Percentiles rank a stretch among this genome's conserved stretches.
phyloP scores from a whole-genome alignment of 1,140 invertebrate genomes.

The Colletes latitarsis region DNA sequence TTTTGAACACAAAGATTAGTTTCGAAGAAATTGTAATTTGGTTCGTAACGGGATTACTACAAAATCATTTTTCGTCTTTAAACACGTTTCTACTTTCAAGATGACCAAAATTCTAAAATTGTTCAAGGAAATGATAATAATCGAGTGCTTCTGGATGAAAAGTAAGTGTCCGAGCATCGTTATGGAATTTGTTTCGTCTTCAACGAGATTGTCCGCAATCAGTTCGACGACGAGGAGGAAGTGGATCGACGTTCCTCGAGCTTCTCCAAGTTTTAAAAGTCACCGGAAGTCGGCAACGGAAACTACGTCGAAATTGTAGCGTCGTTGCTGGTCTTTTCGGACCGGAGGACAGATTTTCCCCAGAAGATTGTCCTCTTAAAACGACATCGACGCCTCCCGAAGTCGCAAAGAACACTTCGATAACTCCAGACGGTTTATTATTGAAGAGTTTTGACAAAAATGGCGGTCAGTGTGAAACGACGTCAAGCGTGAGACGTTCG shows the following conservation, averaged over 20 bases:
- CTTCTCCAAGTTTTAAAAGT: conserved; percentile 1
- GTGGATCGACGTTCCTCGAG: background rate
- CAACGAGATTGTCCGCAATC: conserved; percentile 5
- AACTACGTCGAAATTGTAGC: conserved; percentile 21
- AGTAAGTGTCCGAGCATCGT: background rate
- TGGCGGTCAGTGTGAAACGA: background rate
- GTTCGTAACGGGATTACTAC: too few relatives aligned
- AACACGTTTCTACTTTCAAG: too few relatives aligned
- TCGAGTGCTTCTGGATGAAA: background rate
- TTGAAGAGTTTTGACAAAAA: conserved; percentile 39
- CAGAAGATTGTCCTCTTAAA: conserved; percentile 45
- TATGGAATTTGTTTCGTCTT: conserved; percentile 2
- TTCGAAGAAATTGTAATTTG: too few relatives aligned
- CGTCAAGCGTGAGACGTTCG: too few relatives aligned
- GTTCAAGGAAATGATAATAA: background rate
- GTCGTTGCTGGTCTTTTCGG: conserved; percentile 15
- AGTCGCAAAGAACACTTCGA: background rate
- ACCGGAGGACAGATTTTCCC: conserved; percentile 1
- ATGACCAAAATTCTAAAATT: too few relatives aligned
- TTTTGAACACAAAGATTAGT: too few relatives aligned
- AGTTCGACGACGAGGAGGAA: background rate
- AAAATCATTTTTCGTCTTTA: too few relatives aligned
- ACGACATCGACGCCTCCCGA: conserved; percentile 11
- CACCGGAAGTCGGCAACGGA: background rate
- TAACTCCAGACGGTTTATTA: conserved; percentile 37